phyloP scores from a whole-genome alignment of 1,140 invertebrate species.

The Eciton burchellii region DNA sequence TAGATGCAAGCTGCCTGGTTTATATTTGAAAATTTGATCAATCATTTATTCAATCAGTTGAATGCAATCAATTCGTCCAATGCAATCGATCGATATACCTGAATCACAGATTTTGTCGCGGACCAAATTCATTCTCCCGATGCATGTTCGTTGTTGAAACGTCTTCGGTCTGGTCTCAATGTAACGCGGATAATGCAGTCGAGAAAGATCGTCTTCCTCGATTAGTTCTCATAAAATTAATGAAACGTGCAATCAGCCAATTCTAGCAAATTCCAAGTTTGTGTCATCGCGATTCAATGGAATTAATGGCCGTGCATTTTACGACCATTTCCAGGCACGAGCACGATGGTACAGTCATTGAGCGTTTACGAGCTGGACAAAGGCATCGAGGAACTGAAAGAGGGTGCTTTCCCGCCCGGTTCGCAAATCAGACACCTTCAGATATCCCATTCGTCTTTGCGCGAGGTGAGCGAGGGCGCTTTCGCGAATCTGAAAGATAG shows the following conservation, averaged over 20 bases:
- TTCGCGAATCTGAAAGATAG: conserved; percentile 90
- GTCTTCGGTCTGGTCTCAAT: neutral
- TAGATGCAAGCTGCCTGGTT: neutral
- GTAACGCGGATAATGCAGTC: neutral
- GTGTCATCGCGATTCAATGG: conserved; percentile 45
- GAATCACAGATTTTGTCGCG: no score
- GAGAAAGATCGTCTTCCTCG: conserved; percentile 16
- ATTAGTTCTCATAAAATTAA: conserved; percentile 35
- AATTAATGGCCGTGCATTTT: conserved; percentile 60
- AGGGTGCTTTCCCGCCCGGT: conserved; percentile 89
- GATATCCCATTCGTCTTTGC: conserved; percentile 93
- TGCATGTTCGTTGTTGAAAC: neutral
- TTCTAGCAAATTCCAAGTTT: conserved; percentile 47
- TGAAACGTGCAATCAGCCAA: conserved; percentile 15
- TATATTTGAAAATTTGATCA: no score
- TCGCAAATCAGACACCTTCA: conserved; percentile 92
- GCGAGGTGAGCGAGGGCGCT: conserved; percentile 90
- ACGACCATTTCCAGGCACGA: conserved; percentile 78
- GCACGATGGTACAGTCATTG: conserved; percentile 90
- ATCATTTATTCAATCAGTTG: no score
- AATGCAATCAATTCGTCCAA: neutral
- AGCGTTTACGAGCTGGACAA: conserved; percentile 94
- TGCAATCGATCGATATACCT: no score
- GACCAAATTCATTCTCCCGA: neutral
- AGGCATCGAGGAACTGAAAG: conserved; percentile 89